Conservation (phyloP, 2,888 invertebrate species). For the Trachelus stipa region DNA sequence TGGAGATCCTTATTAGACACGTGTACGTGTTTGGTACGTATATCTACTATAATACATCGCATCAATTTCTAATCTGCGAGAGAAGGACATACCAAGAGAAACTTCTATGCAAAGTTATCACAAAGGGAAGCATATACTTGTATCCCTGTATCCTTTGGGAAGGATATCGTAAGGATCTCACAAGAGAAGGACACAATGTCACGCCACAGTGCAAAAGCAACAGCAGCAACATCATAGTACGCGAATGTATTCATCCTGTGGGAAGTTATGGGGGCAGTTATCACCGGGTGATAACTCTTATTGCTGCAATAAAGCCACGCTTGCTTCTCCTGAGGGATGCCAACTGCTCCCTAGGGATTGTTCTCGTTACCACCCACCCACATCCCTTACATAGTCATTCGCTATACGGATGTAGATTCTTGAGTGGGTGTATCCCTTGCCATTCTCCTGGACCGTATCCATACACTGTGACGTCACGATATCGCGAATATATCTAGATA, state of each 20-base stretch:
- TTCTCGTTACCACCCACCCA: slow-evolving; percentile 29
- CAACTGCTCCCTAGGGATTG: slow-evolving; percentile 35
- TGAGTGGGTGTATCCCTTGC: background rate
- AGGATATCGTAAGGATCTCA: background rate
- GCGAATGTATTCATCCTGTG: slow-evolving; percentile 38
- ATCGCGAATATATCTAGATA: background rate
- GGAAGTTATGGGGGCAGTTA: slow-evolving; percentile 50
- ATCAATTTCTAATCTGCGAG: background rate
- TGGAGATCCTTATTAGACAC: background rate
- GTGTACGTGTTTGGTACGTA: background rate
- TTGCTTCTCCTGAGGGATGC: slow-evolving; percentile 33
- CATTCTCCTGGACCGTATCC: background rate
- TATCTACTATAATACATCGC: background rate
- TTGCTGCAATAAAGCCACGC: slow-evolving; percentile 52
- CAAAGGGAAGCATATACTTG: background rate
- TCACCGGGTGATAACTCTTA: slow-evolving; percentile 56
- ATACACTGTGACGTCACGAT: background rate
- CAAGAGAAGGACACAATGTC: slow-evolving; percentile 11
- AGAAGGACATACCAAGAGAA: background rate
- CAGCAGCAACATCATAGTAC: background rate
- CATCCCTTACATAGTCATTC: slow-evolving; percentile 21
- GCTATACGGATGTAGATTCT: background rate
- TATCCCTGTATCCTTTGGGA: background rate
- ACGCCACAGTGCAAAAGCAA: slow-evolving; percentile 3
- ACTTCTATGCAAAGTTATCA: background rate